Conservation (phyloP, 23 tunicate genomes). For the Halocynthia aurantium region DNA sequence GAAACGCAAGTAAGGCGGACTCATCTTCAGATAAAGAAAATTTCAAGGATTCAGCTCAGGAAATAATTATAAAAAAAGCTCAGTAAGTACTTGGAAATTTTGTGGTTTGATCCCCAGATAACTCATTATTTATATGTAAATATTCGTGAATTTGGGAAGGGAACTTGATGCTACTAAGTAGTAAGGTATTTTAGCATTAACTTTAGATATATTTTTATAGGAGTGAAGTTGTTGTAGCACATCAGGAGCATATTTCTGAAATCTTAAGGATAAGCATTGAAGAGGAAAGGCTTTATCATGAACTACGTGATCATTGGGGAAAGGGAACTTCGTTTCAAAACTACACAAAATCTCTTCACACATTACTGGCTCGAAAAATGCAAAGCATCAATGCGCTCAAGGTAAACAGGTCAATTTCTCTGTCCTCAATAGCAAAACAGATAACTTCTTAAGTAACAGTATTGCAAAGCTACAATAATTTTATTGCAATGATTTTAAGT, state of each 20-base stretch:
- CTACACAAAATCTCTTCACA: constrained; percentile 16
- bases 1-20: no score
- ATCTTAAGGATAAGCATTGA: constrained; percentile 23
- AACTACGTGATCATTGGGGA: constrained; percentile 15
- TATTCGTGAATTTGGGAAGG: no score
- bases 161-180: no score
- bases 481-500: no score
- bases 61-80: no score
- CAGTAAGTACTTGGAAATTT: no score
- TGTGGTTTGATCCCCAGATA: no score
- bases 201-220: not conserved
- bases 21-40: constrained; percentile 28
- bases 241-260: constrained; percentile 27
- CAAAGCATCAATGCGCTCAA: constrained; percentile 17
- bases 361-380: constrained; percentile 6
- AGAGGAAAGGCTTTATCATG: constrained; percentile 22
- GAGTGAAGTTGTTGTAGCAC: constrained; percentile 27
- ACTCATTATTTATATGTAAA: no score
- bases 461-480: no score
- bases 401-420: not conserved
- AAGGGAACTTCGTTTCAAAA: constrained; percentile 16
- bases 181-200: no score
- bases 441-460: no score
- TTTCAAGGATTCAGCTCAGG: not conserved
- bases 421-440: not conserved